phyloP scores from a whole-genome alignment of 2,113 vertebrate species.

The Petromus typicus region DNA sequence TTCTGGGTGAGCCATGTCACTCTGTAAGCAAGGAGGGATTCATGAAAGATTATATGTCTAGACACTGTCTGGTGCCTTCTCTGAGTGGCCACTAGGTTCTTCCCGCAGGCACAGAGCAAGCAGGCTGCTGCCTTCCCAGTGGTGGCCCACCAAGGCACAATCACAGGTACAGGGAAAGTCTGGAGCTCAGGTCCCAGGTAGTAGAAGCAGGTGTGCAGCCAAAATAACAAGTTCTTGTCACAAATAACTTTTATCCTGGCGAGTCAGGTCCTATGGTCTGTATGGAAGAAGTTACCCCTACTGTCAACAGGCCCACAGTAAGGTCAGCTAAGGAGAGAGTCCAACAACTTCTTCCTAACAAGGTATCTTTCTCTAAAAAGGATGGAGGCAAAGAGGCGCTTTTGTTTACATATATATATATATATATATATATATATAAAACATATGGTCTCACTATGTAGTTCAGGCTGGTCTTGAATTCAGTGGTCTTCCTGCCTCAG shows the following conservation, averaged over 20 bases:
- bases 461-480: neutral
- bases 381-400: neutral
- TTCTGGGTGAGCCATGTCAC: neutral
- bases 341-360: neutral
- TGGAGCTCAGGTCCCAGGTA: neutral
- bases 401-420: neutral
- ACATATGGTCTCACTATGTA: neutral
- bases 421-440: neutral
- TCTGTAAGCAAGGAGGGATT: neutral
- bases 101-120: neutral
- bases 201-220: neutral
- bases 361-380: neutral
- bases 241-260: neutral
- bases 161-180: neutral
- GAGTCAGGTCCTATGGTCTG: neutral
- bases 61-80: neutral
- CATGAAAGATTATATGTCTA: neutral
- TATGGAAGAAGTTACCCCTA: neutral
- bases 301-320: neutral
- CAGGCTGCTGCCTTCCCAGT: neutral
- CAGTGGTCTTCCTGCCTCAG: neutral
- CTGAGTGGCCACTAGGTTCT: rapidly evolving
- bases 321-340: neutral
- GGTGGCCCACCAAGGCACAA: neutral
- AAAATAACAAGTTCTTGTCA: neutral